A percentile compares a stretch with the other conserved stretches of the same genome.
Evolutionary conservation across 2,113 vertebrate genomes (phyloP).

Genomic region (Oryzias celebensis): DNA sequence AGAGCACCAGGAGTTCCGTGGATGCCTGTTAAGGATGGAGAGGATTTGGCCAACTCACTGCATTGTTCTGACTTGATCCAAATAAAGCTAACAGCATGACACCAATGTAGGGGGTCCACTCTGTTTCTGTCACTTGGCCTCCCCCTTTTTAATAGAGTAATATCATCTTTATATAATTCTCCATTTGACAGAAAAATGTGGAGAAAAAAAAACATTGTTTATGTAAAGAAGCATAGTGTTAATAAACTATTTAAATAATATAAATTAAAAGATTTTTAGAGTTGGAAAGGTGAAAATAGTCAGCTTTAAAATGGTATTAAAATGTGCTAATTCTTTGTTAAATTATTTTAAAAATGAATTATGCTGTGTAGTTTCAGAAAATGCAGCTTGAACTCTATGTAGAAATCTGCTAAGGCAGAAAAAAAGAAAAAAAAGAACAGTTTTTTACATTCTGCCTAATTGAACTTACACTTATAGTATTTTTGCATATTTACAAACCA

Average conservation of each 20-base stretch:
- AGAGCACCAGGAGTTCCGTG: conserved; percentile 59
- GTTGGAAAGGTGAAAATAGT: too few species aligned
- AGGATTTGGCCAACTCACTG: conserved; percentile 63
- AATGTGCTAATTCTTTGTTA: too few species aligned
- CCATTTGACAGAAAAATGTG: neutral
- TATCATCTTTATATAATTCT: neutral
- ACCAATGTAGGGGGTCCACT: conserved; percentile 25
- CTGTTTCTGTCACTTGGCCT: conserved; percentile 15
- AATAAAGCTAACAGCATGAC: conserved; percentile 67
- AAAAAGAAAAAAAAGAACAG: too few species aligned
- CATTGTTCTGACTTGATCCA: conserved; percentile 68
- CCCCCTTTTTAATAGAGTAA: neutral
- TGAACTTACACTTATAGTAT: too few species aligned
- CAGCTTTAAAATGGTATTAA: too few species aligned
- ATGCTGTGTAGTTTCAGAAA: too few species aligned
- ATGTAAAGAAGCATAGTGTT: neutral
- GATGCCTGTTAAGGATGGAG: conserved; percentile 49
- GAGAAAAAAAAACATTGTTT: neutral
- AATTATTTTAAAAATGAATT: too few species aligned
- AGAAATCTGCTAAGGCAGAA: too few species aligned
- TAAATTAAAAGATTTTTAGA: too few species aligned
- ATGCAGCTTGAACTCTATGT: too few species aligned
- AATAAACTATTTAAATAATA: neutral
- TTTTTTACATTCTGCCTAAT: too few species aligned
- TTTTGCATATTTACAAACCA: too few species aligned